phyloP scores from a whole-genome alignment of 1,140 invertebrate species.

The Macrobrachium rosenbergii region DNA sequence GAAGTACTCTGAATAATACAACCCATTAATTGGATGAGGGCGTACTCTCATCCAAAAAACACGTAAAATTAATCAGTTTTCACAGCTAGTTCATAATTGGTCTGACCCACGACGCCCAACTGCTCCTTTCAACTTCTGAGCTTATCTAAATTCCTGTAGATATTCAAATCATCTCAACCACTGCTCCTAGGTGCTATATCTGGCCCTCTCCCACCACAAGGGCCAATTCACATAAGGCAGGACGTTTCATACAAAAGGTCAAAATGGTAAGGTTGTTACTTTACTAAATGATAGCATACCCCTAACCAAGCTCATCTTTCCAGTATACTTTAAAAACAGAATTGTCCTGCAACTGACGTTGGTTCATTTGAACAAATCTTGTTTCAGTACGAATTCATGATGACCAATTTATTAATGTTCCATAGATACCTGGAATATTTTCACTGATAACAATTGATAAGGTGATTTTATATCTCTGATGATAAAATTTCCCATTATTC shows the following conservation, averaged over 20 bases:
- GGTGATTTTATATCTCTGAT: too few species aligned
- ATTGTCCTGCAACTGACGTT: conserved; percentile 8
- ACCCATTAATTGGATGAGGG: too few species aligned
- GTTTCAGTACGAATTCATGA: too few species aligned
- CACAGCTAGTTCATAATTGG: too few species aligned
- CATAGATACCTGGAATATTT: background rate
- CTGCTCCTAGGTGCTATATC: conserved; percentile 36
- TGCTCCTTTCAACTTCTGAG: background rate
- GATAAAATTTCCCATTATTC: too few species aligned
- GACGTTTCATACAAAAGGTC: conserved; percentile 55
- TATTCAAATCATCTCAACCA: conserved; percentile 18
- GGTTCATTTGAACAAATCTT: background rate
- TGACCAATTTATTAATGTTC: background rate
- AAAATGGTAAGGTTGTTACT: conserved; percentile 29
- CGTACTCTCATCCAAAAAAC: too few species aligned
- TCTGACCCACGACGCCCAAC: too few species aligned
- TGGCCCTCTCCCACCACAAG: conserved; percentile 25
- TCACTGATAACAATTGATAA: background rate
- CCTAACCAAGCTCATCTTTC: conserved; percentile 44
- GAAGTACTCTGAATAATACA: too few species aligned
- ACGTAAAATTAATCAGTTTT: too few species aligned
- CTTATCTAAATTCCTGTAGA: background rate
- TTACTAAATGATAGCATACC: conserved; percentile 36
- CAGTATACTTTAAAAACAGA: conserved; percentile 1
- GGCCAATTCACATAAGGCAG: conserved; percentile 50